These are phyloP conservation scores for Macaca mulatta DNA, from an alignment of 2,113 vertebrate species.

Conservation along the genomic window DNA sequence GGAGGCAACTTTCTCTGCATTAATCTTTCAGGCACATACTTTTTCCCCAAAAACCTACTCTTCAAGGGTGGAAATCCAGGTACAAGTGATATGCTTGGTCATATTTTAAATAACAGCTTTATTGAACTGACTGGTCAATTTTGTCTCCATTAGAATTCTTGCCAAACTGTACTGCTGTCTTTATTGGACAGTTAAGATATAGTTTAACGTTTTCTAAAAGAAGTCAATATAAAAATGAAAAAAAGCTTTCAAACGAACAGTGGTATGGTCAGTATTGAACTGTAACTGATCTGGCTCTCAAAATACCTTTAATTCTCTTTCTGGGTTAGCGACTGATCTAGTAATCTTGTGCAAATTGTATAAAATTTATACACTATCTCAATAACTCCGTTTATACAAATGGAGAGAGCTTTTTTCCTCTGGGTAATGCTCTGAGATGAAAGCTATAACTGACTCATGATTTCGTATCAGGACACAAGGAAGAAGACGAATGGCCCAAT, in stretches of 20 bases:
- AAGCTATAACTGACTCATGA: slow-evolving; percentile 29
- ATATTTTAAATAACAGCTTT: background rate
- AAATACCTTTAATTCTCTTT: background rate
- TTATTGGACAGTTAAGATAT: background rate
- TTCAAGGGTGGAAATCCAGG: background rate
- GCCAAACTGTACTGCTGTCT: background rate
- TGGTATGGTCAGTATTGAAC: background rate
- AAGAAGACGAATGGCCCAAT: background rate
- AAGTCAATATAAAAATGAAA: background rate
- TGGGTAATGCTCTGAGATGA: background rate
- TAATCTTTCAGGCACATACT: background rate
- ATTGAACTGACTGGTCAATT: background rate
- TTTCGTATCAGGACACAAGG: background rate
- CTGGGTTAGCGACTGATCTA: background rate
- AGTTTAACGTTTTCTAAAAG: slow-evolving; percentile 18
- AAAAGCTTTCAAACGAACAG: background rate
- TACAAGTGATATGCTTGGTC: background rate
- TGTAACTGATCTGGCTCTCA: background rate
- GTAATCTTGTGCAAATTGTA: background rate
- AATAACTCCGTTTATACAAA: background rate
- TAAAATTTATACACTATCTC: background rate
- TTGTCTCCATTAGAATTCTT: slow-evolving; percentile 25
- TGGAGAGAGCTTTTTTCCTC: background rate
- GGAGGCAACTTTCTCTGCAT: background rate
- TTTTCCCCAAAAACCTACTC: background rate